Evolutionary conservation across 2,888 invertebrate genomes (phyloP).

Genomic region (Theristus sp.): DNA sequence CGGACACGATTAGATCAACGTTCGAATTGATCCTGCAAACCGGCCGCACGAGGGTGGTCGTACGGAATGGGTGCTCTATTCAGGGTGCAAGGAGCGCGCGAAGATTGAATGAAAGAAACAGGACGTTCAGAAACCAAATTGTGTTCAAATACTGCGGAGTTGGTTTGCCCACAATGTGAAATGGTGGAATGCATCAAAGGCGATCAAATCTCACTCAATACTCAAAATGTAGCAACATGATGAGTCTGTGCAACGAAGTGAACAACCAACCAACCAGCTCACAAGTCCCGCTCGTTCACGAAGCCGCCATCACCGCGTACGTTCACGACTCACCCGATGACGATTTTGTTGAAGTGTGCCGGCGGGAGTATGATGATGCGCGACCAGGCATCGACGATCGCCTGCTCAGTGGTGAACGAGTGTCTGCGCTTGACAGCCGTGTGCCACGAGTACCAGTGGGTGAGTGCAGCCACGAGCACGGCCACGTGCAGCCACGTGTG

Average conservation of each 20-base stretch:
- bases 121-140: too few species aligned
- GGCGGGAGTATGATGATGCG: slow-evolving; percentile 20
- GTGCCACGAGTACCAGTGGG: not conserved
- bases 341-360: slow-evolving; percentile 20
- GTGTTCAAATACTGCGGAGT: too few species aligned
- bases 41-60: not conserved
- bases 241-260: too few species aligned
- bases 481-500: not conserved
- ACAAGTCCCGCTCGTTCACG: too few species aligned
- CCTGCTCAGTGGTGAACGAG: slow-evolving; percentile 10
- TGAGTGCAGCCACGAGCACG: not conserved
- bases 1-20: slow-evolving; percentile 34
- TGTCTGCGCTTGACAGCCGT: not conserved
- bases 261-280: too few species aligned
- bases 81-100: too few species aligned
- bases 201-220: too few species aligned
- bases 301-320: too few species aligned
- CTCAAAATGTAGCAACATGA: too few species aligned
- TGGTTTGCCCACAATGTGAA: too few species aligned
- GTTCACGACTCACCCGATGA: slow-evolving; percentile 20
- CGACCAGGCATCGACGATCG: slow-evolving; percentile 22
- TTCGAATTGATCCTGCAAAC: slow-evolving; percentile 32
- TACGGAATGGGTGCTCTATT: not conserved
- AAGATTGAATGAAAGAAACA: too few species aligned
- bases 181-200: too few species aligned